Conservation (phyloP, 2,113 vertebrate species). For the Eclectus roratus region DNA sequence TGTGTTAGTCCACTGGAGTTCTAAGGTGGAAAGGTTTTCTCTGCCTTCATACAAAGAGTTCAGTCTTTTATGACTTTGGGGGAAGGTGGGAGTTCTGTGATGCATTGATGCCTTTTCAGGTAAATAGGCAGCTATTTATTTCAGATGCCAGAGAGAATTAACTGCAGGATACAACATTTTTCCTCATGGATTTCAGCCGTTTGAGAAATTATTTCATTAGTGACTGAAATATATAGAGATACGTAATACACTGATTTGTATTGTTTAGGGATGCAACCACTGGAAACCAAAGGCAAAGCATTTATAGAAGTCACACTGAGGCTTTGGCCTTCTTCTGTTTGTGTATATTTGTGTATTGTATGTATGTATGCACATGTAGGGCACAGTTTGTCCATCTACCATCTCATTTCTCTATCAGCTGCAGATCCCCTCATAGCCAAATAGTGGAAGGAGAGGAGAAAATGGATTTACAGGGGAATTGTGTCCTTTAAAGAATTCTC, state of each 20-base stretch:
- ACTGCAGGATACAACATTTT: background rate
- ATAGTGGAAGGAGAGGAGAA: background rate
- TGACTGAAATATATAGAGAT: background rate
- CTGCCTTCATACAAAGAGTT: background rate
- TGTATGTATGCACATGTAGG: background rate
- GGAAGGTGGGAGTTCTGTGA: background rate
- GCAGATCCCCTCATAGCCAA: background rate
- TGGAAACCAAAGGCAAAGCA: background rate
- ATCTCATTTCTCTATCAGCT: background rate
- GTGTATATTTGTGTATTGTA: background rate
- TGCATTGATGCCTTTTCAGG: background rate
- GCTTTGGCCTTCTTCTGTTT: background rate
- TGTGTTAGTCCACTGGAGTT: background rate
- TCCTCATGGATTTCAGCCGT: background rate
- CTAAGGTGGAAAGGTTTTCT: background rate
- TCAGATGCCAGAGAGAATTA: background rate
- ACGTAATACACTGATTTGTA: background rate
- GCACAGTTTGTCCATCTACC: background rate
- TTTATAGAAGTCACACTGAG: background rate
- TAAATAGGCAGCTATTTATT: background rate
- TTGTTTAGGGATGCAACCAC: background rate
- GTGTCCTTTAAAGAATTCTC: background rate
- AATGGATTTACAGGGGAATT: background rate
- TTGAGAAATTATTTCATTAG: background rate
- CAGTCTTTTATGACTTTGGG: background rate